Base-by-base conservation (phyloP, 1,140 invertebrate species). In the Drosophila paulistorum region DNA sequence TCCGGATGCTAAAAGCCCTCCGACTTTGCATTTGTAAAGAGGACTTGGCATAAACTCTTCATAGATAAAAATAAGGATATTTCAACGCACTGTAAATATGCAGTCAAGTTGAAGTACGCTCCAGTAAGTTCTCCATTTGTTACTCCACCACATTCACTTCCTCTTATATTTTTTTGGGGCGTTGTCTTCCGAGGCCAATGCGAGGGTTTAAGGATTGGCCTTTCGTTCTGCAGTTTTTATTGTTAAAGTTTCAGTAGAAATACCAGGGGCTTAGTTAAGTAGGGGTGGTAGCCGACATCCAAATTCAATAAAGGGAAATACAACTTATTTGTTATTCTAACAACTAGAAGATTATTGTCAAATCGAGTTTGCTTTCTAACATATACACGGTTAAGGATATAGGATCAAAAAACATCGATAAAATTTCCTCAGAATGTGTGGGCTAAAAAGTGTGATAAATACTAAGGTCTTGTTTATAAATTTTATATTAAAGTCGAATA, bases 71-170 rank as follows among this genome's bases (percentile, higher is more conserved):
- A 60, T 48, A 51, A 23, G 10, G 17, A 23, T 51, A 51, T 51
- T n/a, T 51, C 45, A 65, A 33, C 41, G 20, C 51, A 80, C 68
- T 83, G 72, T 67, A 79, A 83, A 83, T 80, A 77, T 87, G 72
- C 74, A 77, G 68, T 64, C 79, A 57, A 71, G 66, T 60, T 69
- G 62, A 65, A 74, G 75, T 66, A 65, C 67, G 74, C 60, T 67
- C 41, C 55, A 55, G 48, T 76, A 68, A 63, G 55, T 59, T 64
- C 35, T 42, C 45, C 45, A 51, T 51, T 30, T 13, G 41, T 54
- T 68, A 23, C 17, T 41, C 14, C 11, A 30, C 30, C 3, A 30
- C 30, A 14, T 35, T 37, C 35, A 11, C 54, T 30, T 58, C 14
- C 1, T 4, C 17, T 48, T 17, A 9, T 33, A 35, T 17, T 17